These are phyloP conservation scores for Sorex fumeus DNA, from an alignment of 2,113 vertebrate species.

Conservation along the genomic window DNA sequence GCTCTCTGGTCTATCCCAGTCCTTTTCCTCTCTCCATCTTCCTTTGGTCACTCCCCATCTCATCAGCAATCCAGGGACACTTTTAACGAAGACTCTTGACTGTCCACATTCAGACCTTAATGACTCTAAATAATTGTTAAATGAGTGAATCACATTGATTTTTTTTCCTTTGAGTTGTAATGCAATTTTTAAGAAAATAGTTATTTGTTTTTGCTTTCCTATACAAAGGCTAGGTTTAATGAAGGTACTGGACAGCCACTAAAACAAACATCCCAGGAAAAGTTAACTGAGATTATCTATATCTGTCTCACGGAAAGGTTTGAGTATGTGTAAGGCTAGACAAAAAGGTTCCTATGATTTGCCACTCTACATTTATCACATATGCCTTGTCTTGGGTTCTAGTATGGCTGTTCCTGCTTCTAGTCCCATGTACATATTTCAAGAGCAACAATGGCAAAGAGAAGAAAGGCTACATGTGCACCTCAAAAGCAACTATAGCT, in stretches of 20 bases:
- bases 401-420: background rate
- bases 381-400: background rate
- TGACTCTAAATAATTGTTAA: background rate
- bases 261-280: conserved; percentile 16
- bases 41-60: background rate
- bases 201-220: background rate
- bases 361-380: background rate
- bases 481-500: no score
- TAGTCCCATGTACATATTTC: background rate
- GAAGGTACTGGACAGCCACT: background rate
- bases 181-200: background rate
- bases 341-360: background rate
- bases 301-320: background rate
- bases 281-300: background rate
- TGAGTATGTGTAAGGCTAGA: background rate
- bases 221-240: background rate
- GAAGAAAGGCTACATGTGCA: background rate
- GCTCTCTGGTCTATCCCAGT: background rate
- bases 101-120: background rate
- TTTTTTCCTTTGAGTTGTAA: background rate
- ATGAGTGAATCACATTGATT: background rate
- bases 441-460: background rate
- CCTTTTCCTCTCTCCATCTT: background rate
- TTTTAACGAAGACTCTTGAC: background rate
- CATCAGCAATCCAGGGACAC: background rate